Percentiles rank a stretch among this genome's conserved stretches.
These are phyloP conservation scores for Hydraecia micacea DNA, from an alignment of 2,888 invertebrate species.

Conservation along the genomic window DNA sequence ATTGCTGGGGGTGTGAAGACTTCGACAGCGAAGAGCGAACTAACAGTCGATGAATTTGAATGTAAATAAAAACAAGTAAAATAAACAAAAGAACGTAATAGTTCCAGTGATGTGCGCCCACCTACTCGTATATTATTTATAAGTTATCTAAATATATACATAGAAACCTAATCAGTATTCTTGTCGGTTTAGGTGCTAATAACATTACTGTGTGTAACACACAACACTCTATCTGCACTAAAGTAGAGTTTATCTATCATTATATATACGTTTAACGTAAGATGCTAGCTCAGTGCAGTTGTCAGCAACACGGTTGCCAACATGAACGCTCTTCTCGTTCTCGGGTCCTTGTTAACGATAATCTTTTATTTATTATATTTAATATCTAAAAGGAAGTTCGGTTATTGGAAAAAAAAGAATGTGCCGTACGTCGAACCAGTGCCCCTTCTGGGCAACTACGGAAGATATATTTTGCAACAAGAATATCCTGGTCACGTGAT, in stretches of 20 bases:
- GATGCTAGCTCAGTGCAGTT: constrained; percentile 9
- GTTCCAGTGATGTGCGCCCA: too few species aligned
- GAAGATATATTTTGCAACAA: constrained; percentile 69
- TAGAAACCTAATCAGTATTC: constrained; percentile 8
- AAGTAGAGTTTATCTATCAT: background rate
- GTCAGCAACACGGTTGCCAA: background rate
- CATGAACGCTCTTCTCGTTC: constrained; percentile 53
- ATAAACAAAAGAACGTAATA: too few species aligned
- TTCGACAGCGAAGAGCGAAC: too few species aligned
- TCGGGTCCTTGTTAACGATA: constrained; percentile 25
- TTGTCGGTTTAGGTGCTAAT: background rate
- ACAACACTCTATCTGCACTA: background rate
- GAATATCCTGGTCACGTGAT: constrained; percentile 62
- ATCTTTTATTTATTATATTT: constrained; percentile 47
- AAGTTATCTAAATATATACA: too few species aligned
- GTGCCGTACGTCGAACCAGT: constrained; percentile 71
- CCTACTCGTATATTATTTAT: too few species aligned
- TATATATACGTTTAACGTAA: background rate
- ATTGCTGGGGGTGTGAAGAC: too few species aligned
- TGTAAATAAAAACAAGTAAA: too few species aligned
- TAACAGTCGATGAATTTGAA: too few species aligned
- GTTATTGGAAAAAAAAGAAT: constrained; percentile 75
- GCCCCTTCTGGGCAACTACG: constrained; percentile 76
- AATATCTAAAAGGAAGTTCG: constrained; percentile 54
- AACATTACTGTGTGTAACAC: background rate